These are phyloP conservation scores for Periophthalmus magnuspinnatus DNA, from an alignment of 2,797 vertebrate species.

Conservation along the genomic window DNA sequence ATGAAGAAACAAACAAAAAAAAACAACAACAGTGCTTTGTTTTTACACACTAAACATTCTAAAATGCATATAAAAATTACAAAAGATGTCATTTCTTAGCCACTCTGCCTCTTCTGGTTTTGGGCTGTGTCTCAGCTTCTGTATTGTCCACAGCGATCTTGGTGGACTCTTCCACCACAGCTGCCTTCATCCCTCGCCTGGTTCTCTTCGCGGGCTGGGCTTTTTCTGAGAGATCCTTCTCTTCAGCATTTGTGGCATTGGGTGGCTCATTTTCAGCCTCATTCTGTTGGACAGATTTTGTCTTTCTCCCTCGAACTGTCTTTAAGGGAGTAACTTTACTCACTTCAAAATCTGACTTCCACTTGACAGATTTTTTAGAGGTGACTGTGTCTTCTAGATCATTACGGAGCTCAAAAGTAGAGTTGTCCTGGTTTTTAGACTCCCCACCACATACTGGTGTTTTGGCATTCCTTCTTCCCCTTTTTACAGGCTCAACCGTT, in stretches of 20 bases:
- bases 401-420: background rate
- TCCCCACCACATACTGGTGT: slow-evolving; percentile 25
- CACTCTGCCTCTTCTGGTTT: slow-evolving; percentile 61
- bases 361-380: slow-evolving; percentile 57
- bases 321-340: slow-evolving; percentile 39
- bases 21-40: slow-evolving; percentile 36
- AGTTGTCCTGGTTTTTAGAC: slow-evolving; percentile 4
- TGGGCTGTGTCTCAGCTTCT: slow-evolving; percentile 35
- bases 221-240: slow-evolving; percentile 62
- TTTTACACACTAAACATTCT: slow-evolving; percentile 41
- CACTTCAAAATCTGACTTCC: slow-evolving; percentile 47
- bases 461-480: slow-evolving; percentile 37
- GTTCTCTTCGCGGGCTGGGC: slow-evolving; percentile 53
- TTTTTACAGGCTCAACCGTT: slow-evolving; percentile 34
- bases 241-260: slow-evolving; percentile 49
- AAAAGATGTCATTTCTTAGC: slow-evolving; percentile 58
- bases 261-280: slow-evolving; percentile 12
- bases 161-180: slow-evolving; percentile 10
- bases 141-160: slow-evolving; percentile 12
- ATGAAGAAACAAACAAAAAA: background rate
- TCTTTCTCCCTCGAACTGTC: slow-evolving; percentile 46
- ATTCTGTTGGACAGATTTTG: slow-evolving; percentile 24
- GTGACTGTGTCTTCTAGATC: slow-evolving; percentile 19
- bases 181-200: slow-evolving; percentile 45
- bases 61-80: slow-evolving; percentile 19